Base-by-base conservation (phyloP, 2,888 invertebrate species). In the Dysmachus trigonus region DNA sequence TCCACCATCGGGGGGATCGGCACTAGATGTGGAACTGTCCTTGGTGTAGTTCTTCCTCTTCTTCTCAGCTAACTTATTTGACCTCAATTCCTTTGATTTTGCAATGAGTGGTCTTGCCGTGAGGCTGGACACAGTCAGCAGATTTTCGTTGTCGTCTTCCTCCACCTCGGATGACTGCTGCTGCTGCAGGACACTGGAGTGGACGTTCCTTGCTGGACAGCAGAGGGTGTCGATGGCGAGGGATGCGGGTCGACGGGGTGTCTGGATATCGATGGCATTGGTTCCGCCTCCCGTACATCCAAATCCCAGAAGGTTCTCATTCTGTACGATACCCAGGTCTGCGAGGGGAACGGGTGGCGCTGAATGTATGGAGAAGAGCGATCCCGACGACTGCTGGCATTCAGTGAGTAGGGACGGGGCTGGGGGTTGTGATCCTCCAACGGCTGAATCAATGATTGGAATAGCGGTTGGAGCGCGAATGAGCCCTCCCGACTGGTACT, bases 51-150 rank as follows among this genome's bases (percentile, higher is more conserved):
- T 87, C 47, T 86, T 87, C 86, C 85, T 88, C n/a, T 82, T 86
- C 88, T 86, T 88, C 84, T 87, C 87, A 53, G 87, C 87, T 38
- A 87, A 87, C 71, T 91, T 90, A 87, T 88, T 91, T 85, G 89
- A 73, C 88, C 95, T 91, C 82, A 95, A 91, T 88, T 95, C 94
- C 81, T 94, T 93, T 0, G 95, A 95, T 87, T 95, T 95, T 41
- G 95, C 95, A 88, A 95, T 94, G 89, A 95, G 92, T 41, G 95
- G 95, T 41, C 95, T 93, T 22, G 95, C 95, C 35, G 95, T 95
- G 88, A 95, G 94, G 87, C 95, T 95, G 30, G 95, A 95, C 79
- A 95, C 94, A 27, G 95, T 95, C 91, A 95, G 92, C 88, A 95
- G 92, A 86, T 95, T 95, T 90, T 95, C 95, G 90, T 95, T 95